These are phyloP conservation scores for Pterocles orientalis DNA, from an alignment of 2,113 vertebrate genomes.

Conservation along the genomic window DNA sequence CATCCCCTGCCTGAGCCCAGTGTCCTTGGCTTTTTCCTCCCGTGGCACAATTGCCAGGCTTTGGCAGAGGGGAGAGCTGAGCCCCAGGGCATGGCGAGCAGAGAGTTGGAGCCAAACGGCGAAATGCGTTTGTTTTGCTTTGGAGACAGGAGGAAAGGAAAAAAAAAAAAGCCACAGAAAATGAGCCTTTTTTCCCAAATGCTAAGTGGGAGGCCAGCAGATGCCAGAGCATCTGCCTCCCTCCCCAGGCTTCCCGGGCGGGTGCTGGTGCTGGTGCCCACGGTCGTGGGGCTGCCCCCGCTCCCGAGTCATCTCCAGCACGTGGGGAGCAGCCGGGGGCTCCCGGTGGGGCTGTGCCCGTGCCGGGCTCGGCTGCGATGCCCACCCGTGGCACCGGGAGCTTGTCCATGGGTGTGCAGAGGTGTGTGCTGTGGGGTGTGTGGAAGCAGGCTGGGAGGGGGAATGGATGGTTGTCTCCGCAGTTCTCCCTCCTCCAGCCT, in stretches of 20 bases:
- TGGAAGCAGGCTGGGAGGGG: neutral
- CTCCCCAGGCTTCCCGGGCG: neutral
- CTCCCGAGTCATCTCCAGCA: accelerated
- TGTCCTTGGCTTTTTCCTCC: neutral
- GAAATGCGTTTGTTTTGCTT: neutral
- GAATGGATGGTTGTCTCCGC: accelerated
- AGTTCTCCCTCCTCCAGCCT: neutral
- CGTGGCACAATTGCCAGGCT: neutral
- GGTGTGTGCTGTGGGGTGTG: accelerated
- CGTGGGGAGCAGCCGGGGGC: accelerated
- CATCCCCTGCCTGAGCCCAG: neutral
- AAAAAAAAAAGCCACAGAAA: neutral
- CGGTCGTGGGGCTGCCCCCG: accelerated
- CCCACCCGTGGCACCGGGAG: neutral
- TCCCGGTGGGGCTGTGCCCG: neutral
- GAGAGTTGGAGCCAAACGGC: neutral
- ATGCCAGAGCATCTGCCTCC: neutral
- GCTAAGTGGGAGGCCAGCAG: neutral
- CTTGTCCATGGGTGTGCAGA: neutral
- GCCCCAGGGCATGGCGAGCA: neutral
- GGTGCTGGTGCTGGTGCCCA: too few relatives aligned
- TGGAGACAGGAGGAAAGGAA: neutral
- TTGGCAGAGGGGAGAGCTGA: neutral
- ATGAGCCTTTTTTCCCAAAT: neutral
- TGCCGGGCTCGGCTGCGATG: neutral